These are phyloP conservation scores for Vollenhovia emeryi DNA, from an alignment of 1,140 invertebrate genomes.

Conservation along the genomic window DNA sequence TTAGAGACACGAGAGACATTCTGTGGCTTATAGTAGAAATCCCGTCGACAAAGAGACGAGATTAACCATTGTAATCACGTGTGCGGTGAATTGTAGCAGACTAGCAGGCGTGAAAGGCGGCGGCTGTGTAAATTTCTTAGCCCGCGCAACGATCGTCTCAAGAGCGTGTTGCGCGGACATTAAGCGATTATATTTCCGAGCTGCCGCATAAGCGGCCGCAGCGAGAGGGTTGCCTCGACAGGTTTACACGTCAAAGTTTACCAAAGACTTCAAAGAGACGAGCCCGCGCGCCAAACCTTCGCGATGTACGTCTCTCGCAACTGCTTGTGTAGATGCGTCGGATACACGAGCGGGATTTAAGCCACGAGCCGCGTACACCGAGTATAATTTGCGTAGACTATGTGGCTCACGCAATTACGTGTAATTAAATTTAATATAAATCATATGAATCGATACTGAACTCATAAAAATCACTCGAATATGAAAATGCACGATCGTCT, in stretches of 20 bases:
- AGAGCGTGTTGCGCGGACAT: constrained; percentile 53
- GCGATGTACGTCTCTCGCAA: constrained; percentile 13
- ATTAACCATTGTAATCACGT: constrained; percentile 50
- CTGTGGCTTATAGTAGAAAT: not conserved
- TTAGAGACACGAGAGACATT: not conserved
- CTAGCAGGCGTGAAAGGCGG: constrained; percentile 33
- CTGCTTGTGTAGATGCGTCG: not conserved
- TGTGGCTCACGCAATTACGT: not conserved
- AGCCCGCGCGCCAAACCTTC: constrained; percentile 44
- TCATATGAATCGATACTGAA: too few relatives aligned
- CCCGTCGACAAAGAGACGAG: constrained; percentile 14
- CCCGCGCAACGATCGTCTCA: not conserved
- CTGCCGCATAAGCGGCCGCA: constrained; percentile 53
- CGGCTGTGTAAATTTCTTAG: constrained; percentile 66
- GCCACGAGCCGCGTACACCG: not conserved
- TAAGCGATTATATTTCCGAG: constrained; percentile 71
- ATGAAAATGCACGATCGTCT: not conserved
- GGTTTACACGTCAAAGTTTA: constrained; percentile 72
- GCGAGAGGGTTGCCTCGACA: constrained; percentile 45
- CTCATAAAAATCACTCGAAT: not conserved
- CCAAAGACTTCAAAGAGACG: constrained; percentile 63
- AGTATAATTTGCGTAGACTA: not conserved
- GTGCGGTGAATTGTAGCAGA: constrained; percentile 62
- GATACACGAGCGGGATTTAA: not conserved
- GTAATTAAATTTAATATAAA: not conserved